Conservation (phyloP, 2,797 vertebrate species). For the Cuniculus paca region DNA sequence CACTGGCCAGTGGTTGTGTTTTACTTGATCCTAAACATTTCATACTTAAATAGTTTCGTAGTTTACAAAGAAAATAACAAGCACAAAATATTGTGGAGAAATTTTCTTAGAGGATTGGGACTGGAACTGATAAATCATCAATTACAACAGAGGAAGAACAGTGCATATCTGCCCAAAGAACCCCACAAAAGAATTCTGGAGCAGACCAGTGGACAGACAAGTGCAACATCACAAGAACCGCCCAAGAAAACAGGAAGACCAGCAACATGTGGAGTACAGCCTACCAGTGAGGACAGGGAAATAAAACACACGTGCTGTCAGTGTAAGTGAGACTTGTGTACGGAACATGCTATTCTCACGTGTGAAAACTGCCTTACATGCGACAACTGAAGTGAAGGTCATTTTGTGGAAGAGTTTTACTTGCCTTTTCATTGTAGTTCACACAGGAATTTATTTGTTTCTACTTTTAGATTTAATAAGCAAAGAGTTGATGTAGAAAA, state of each 20-base stretch:
- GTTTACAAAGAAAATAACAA: neutral
- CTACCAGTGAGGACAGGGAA: neutral
- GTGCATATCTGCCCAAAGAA: neutral
- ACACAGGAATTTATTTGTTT: neutral
- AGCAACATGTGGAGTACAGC: neutral
- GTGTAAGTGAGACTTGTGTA: neutral
- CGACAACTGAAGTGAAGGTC: neutral
- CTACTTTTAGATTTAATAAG: neutral
- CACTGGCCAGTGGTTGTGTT: neutral
- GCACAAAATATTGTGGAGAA: neutral
- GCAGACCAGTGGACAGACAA: neutral
- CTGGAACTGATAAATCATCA: neutral
- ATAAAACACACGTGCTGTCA: neutral
- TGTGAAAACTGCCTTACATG: neutral
- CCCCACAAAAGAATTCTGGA: neutral
- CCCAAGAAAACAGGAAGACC: neutral
- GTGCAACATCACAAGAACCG: neutral
- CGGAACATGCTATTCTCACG: neutral
- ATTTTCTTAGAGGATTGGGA: neutral
- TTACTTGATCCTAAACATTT: neutral
- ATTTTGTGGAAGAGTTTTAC: neutral
- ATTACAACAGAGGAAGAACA: neutral
- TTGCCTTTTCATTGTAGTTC: neutral
- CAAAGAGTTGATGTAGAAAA: neutral
- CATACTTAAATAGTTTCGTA: neutral